Evolutionary conservation across 2,888 invertebrate species (phyloP).

Genomic region (Athrips mouffetella): DNA sequence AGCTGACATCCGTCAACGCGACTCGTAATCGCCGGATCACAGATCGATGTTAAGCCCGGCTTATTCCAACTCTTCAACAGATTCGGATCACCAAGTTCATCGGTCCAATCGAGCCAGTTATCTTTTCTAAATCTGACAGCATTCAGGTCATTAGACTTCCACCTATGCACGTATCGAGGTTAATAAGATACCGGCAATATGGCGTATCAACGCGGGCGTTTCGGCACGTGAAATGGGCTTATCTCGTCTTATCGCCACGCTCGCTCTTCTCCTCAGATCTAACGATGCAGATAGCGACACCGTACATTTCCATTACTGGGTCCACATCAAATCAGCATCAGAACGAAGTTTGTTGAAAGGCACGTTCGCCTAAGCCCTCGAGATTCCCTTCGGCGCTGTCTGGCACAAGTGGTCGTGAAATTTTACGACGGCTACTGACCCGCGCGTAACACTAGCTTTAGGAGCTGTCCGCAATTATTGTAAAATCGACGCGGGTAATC

Average conservation of each 20-base stretch:
- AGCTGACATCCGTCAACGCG: slow-evolving; percentile 78
- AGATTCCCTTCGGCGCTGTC: slow-evolving; percentile 42
- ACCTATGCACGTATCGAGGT: slow-evolving; percentile 26
- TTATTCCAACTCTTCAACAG: slow-evolving; percentile 70
- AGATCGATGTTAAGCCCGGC: slow-evolving; percentile 73
- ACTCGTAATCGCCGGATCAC: slow-evolving; percentile 70
- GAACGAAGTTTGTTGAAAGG: slow-evolving; percentile 33
- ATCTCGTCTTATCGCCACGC: slow-evolving; percentile 32
- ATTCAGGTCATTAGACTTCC: slow-evolving; percentile 51
- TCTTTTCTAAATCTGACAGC: slow-evolving; percentile 62
- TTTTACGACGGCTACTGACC: slow-evolving; percentile 63
- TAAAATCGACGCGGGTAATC: slow-evolving; percentile 53
- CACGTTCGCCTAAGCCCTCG: slow-evolving; percentile 32
- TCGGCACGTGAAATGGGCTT: slow-evolving; percentile 33
- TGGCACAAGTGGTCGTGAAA: slow-evolving; percentile 53
- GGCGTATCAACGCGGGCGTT: slow-evolving; percentile 30
- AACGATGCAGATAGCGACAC: slow-evolving; percentile 32
- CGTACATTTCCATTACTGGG: slow-evolving; percentile 39
- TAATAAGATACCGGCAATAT: slow-evolving; percentile 34
- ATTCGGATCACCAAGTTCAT: slow-evolving; percentile 53
- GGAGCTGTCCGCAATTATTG: slow-evolving; percentile 57
- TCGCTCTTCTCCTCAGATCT: slow-evolving; percentile 30
- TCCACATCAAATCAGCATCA: slow-evolving; percentile 36
- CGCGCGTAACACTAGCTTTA: slow-evolving; percentile 53
- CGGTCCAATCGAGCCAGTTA: slow-evolving; percentile 54